Conservation (phyloP, 2,113 vertebrate species). For the Phasianus colchicus region DNA sequence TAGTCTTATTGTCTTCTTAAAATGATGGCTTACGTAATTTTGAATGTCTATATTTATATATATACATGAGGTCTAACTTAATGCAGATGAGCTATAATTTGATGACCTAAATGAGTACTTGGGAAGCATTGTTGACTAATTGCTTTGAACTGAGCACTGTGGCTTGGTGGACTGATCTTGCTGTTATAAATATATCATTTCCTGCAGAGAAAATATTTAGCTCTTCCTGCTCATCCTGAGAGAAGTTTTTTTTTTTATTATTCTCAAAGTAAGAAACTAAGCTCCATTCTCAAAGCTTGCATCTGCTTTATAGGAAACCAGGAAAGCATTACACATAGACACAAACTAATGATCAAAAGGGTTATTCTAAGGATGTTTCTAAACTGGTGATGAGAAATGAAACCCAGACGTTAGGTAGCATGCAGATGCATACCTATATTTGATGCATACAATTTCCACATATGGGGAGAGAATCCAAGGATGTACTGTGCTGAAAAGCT, state of each 20-base stretch:
- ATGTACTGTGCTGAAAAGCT: neutral
- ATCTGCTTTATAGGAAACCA: neutral
- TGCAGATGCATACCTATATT: neutral
- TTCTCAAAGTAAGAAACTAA: neutral
- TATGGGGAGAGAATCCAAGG: neutral
- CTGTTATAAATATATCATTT: neutral
- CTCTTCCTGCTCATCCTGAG: neutral
- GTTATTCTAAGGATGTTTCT: neutral
- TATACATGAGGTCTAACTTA: neutral
- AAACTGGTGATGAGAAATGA: neutral
- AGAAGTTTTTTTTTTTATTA: neutral
- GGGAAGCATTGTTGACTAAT: neutral
- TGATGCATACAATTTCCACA: neutral
- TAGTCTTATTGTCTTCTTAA: constrained; percentile 42
- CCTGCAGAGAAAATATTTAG: neutral
- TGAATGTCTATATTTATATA: neutral
- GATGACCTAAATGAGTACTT: neutral
- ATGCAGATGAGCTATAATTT: neutral
- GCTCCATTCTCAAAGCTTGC: neutral
- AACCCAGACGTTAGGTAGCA: neutral
- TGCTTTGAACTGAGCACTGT: neutral
- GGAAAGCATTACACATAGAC: neutral
- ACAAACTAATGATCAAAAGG: neutral
- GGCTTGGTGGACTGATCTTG: neutral
- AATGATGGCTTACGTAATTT: neutral